Evolutionary conservation across 2,888 invertebrate genomes (phyloP), one percentile per base, ranked within the genome.

Genomic region (Podotricha telesiphe): DNA sequence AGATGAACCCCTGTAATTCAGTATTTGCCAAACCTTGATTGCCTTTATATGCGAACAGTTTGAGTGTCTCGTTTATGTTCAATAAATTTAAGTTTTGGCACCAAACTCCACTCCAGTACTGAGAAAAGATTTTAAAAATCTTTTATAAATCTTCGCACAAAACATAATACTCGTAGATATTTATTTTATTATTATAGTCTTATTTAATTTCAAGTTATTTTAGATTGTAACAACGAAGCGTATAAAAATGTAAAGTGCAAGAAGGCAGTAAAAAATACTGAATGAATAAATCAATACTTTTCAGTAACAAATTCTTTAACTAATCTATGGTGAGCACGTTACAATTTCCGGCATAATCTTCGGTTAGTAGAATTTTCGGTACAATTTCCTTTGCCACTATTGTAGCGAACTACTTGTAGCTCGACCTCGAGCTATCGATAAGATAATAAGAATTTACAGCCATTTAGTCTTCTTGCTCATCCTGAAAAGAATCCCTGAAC

Each of bases 361-460:
- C 40, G 63, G 66, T 64, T 51, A 61, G 37, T 64, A 53, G 56
- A 59, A 67, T 62, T 59, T 62, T 45, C 42, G 48, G 58, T 64
- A 59, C 47, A 48, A 55, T 64, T 71, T 71, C 63, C 67, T 62
- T n/a, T 42, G 28, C 48, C 42, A 64, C 64, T 61, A 63, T 55
- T 67, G 70, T 19, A 45, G 58, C 47, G 37, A 55, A 69, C 69
- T 69, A 69, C 67, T 71, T 72, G 66, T 69, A 69, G 67, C 59
- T 42, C 63, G 28, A 59, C 42, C 55, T 53, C 45, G 58, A 47
- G 55, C 64, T 61, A 28, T 71, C 67, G 69, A 69, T 69, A 71
- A 69, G 47, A 66, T 69, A 69, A 69, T 69, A 67, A 59, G 58
- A 69, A 71, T 64, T 71, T 69, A 69, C 64, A 61, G 65, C 50